Conservation (phyloP, 2,888 invertebrate genomes). For the Sepiola atlantica region DNA sequence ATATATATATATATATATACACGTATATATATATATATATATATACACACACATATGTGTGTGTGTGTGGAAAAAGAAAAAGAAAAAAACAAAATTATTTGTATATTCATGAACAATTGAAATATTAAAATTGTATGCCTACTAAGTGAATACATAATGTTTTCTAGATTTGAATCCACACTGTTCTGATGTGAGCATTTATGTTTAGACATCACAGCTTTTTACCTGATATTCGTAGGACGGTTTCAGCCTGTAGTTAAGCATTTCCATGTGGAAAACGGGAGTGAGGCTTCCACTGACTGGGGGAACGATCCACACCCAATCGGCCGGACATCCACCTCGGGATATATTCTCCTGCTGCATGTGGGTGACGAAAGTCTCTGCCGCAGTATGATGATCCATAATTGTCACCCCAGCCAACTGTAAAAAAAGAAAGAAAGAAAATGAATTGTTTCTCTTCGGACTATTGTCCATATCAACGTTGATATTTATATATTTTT, state of each 20-base stretch:
- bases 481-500: no score
- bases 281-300: constrained; percentile 76
- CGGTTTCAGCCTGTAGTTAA: constrained; percentile 54
- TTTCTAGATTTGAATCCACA: no score
- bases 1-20: no score
- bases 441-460: not conserved
- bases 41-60: no score
- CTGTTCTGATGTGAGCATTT: no score
- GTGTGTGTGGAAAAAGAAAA: no score
- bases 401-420: constrained; percentile 84
- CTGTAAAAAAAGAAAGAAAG: constrained; percentile 74
- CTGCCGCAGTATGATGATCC: constrained; percentile 92
- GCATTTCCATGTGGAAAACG: constrained; percentile 76
- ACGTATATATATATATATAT: no score
- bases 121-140: no score
- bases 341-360: constrained; percentile 85
- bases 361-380: constrained; percentile 93
- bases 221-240: constrained; percentile 44
- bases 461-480: not conserved
- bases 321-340: constrained; percentile 87
- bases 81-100: no score
- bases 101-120: no score
- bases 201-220: not conserved
- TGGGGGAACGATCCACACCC: constrained; percentile 78
- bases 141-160: no score